Base-by-base conservation (phyloP, 2,888 invertebrate species). In the Cerastis leucographa region DNA sequence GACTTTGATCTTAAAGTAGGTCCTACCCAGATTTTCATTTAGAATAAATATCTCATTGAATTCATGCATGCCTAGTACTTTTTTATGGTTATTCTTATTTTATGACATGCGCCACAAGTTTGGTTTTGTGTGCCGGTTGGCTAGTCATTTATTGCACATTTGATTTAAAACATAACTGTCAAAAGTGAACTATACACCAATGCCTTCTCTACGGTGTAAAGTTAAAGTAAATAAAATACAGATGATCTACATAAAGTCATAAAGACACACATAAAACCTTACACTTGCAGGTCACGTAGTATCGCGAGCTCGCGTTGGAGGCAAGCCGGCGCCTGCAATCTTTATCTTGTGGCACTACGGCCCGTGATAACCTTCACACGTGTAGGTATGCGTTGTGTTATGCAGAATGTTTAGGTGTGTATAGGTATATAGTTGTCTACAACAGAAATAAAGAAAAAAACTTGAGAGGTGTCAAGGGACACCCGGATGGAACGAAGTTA, bases 281-380 rank as follows among this genome's bases (percentile, higher is more conserved):
- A 61, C 74, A 51, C 61, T 70, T 78, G 65, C 84, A 68, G 40
- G 73, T 85, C 86, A 86, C 86, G 86, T 86, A 49, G 46, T 25
- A 19, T 64, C 66, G 74, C 74, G 83, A 80, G 80, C 69, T 76
- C 70, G 56, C 29, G 77, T 69, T 71, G 71, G 65, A 40, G 74
- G 80, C 83, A 69, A 80, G 65, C 83, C 44, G 83, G 73, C 44
- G 71, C 62, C 59, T 86, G 83, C 81, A 84, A 70, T 79, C 79
- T 83, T 69, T 80, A 78, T 83, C 77, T 85, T 67, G 65, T 19
- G 68, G n/a, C 86, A 83, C 79, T 77, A 79, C 14, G 51, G 65
- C 25, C 68, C 51, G 75, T 54, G 86, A 76, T 74, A 80, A 76
- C 66, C 78, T 76, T 76, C 76, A 76, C 80, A 80, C 70, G 80